These are phyloP conservation scores for Eristalinus aeneus DNA, from an alignment of 2,888 invertebrate species.

Conservation along the genomic window DNA sequence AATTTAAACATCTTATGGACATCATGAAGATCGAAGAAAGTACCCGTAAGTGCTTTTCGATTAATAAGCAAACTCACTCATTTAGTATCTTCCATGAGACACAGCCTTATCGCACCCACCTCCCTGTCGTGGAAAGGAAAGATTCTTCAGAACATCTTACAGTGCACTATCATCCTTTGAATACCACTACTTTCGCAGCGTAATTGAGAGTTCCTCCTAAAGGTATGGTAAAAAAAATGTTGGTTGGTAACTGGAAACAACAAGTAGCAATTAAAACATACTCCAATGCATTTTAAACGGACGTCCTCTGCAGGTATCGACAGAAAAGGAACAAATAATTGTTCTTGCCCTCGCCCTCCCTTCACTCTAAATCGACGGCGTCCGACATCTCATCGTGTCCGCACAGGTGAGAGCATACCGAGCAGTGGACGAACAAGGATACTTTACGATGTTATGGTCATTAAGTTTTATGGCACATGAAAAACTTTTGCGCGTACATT, in stretches of 20 bases:
- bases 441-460: constrained; percentile 68
- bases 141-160: not conserved
- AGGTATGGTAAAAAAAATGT: constrained; percentile 23
- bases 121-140: not conserved
- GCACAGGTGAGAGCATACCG: constrained; percentile 37
- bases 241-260: constrained; percentile 7
- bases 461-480: constrained; percentile 64
- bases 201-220: constrained; percentile 10
- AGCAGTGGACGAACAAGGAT: constrained; percentile 43
- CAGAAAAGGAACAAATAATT: not conserved
- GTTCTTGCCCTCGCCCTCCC: not conserved
- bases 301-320: constrained; percentile 18
- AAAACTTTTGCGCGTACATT: constrained; percentile 57
- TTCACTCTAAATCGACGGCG: not conserved
- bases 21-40: no score
- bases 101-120: not conserved
- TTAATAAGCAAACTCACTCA: no score
- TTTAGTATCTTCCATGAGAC: no score
- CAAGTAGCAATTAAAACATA: constrained; percentile 56
- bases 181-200: not conserved
- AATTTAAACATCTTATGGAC: no score
- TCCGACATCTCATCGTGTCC: constrained; percentile 15
- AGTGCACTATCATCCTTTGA: not conserved
- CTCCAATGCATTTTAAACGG: constrained; percentile 45
- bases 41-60: no score